These are phyloP conservation scores for Mesorhabditis spiculigera DNA, from an alignment of 2,888 invertebrate genomes.

Conservation along the genomic window DNA sequence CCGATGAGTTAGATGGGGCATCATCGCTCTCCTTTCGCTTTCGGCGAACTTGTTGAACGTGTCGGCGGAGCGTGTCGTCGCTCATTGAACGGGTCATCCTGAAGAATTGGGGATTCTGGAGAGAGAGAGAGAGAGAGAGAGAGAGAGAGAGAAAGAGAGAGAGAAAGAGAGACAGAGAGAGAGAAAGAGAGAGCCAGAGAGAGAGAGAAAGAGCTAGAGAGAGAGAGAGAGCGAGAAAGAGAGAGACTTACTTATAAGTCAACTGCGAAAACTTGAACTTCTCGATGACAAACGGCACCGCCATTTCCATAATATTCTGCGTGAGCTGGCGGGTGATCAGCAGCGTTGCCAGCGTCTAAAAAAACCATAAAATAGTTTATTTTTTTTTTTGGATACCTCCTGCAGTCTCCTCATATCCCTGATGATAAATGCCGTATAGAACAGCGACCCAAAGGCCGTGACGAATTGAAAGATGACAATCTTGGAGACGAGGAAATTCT, in stretches of 20 bases:
- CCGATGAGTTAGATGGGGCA: neutral
- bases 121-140: too few species aligned
- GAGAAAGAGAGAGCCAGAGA: too few species aligned
- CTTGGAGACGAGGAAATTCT: constrained; percentile 95
- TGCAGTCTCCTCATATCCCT: constrained; percentile 89
- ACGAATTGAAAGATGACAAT: constrained; percentile 91
- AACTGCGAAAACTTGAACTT: constrained; percentile 76
- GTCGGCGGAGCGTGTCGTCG: constrained; percentile 36
- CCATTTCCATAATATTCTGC: constrained; percentile 89
- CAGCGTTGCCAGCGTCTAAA: constrained; percentile 87
- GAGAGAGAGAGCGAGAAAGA: too few species aligned
- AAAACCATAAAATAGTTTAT: neutral
- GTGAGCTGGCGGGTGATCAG: constrained; percentile 93
- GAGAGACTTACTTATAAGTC: constrained; percentile 29
- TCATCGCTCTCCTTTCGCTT: constrained; percentile 26
- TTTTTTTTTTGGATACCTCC: constrained; percentile 69
- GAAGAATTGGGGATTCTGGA: neutral
- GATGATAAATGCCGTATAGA: constrained; percentile 94
- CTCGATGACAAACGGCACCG: constrained; percentile 82
- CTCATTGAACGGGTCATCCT: constrained; percentile 42
- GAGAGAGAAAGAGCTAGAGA: too few species aligned
- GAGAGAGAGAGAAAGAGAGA: too few species aligned
- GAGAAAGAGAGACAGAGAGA: too few species aligned
- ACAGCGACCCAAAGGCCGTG: constrained; percentile 91
- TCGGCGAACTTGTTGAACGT: constrained; percentile 37